Evolutionary conservation across 2,888 invertebrate species (phyloP).

Genomic region (Graphium colonna): DNA sequence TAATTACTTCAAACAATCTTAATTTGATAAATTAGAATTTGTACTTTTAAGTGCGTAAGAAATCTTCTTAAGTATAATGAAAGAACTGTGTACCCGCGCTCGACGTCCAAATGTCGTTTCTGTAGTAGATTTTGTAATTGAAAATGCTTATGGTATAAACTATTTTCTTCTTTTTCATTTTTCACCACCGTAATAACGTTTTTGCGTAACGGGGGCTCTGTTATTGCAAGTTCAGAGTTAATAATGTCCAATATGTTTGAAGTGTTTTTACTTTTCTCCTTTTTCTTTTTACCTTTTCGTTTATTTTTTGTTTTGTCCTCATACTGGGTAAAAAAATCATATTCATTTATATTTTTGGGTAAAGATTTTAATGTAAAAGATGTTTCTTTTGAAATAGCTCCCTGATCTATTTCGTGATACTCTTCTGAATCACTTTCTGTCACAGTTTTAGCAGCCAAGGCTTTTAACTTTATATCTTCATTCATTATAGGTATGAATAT

Average conservation of each 20-base stretch:
- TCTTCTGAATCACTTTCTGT: conserved; percentile 55
- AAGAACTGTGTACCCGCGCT: conserved; percentile 41
- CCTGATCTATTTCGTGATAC: conserved; percentile 60
- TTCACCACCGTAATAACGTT: conserved; percentile 45
- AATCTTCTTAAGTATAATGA: background rate
- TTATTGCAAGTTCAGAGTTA: conserved; percentile 48
- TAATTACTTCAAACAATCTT: background rate
- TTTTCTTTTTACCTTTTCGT: conserved; percentile 10
- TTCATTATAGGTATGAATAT: conserved; percentile 36
- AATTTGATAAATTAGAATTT: no score
- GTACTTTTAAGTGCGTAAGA: no score
- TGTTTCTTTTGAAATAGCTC: conserved; percentile 37
- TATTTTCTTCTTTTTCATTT: conserved; percentile 33
- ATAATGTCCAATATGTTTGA: conserved; percentile 58
- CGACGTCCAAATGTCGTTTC: conserved; percentile 38
- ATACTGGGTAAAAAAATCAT: conserved; percentile 57
- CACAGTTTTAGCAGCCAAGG: conserved; percentile 35
- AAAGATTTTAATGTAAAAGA: conserved; percentile 34
- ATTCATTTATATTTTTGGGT: conserved; percentile 39
- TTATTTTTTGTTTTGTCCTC: conserved; percentile 37
- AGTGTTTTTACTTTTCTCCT: conserved; percentile 42
- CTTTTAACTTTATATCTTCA: conserved; percentile 53
- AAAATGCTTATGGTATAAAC: conserved; percentile 38
- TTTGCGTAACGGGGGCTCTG: conserved; percentile 40
- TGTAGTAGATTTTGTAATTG: conserved; percentile 31